A percentile compares a stretch with the other conserved stretches of the same genome.
phyloP scores from a whole-genome alignment of 2,888 invertebrate species.

The Antheraea yamamai region DNA sequence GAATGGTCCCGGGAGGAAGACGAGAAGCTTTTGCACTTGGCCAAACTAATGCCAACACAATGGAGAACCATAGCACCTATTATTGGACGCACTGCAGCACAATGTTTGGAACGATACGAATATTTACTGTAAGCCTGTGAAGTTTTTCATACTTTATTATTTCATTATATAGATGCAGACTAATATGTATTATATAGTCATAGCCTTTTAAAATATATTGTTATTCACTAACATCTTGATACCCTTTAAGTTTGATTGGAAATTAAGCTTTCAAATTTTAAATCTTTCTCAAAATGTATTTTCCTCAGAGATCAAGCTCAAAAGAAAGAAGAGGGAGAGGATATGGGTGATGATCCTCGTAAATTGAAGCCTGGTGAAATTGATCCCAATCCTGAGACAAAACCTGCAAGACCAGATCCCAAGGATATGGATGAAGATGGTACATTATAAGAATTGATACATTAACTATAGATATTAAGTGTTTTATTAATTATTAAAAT shows the following conservation, averaged over 20 bases:
- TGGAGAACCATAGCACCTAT: conserved; percentile 99
- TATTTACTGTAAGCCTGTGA: conserved; percentile 89
- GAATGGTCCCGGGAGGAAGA: conserved; percentile 99
- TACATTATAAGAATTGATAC: no score
- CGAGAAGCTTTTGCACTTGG: conserved; percentile 97
- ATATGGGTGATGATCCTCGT: conserved; percentile 95
- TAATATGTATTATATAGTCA: neutral
- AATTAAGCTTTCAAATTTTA: neutral
- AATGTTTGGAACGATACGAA: conserved; percentile 98
- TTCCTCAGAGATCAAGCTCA: conserved; percentile 95
- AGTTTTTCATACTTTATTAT: neutral
- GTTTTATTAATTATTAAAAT: neutral
- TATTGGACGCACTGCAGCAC: conserved; percentile 98
- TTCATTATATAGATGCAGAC: neutral
- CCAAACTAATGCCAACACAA: conserved; percentile 99
- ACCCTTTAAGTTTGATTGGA: neutral
- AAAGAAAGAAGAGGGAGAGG: conserved; percentile 97
- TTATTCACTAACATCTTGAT: neutral
- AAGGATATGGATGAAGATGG: conserved; percentile 99
- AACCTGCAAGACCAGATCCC: conserved; percentile 99
- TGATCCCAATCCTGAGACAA: conserved; percentile 99
- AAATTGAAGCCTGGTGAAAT: conserved; percentile 99
- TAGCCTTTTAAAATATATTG: neutral
- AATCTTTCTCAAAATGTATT: conserved; percentile 6
- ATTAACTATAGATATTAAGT: no score